These are phyloP conservation scores for Monoplex corrugatus DNA, from an alignment of 2,888 invertebrate genomes.

Conservation along the genomic window DNA sequence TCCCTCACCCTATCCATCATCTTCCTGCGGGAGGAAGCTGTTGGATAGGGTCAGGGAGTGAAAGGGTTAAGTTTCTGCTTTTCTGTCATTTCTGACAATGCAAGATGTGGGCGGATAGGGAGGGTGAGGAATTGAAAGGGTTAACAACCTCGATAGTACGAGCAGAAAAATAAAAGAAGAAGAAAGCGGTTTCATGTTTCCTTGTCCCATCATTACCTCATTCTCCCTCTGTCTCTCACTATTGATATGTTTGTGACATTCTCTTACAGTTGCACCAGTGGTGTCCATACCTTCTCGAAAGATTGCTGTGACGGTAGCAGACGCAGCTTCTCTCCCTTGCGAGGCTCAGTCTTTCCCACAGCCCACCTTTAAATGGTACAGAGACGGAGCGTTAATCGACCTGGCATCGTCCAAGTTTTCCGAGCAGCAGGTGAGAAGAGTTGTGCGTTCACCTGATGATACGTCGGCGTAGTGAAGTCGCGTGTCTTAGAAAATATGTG, in stretches of 20 bases:
- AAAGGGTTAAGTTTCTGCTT: too few species aligned
- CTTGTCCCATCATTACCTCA: neutral
- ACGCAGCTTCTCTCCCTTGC: conserved; percentile 62
- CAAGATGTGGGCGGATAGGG: too few species aligned
- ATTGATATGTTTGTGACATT: neutral
- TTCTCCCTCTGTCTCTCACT: neutral
- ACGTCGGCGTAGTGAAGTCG: too few species aligned
- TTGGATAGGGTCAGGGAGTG: too few species aligned
- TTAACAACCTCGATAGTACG: too few species aligned
- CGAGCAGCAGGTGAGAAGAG: conserved; percentile 1
- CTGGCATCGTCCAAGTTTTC: neutral
- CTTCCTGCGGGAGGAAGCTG: too few species aligned
- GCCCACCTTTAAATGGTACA: conserved; percentile 68
- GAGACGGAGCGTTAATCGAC: conserved; percentile 54
- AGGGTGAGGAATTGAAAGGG: too few species aligned
- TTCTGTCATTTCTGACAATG: too few species aligned
- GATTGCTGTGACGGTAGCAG: conserved; percentile 63
- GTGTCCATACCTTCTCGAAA: conserved; percentile 53
- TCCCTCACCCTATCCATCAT: too few species aligned
- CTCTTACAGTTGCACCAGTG: conserved; percentile 64
- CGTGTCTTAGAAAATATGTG: too few species aligned
- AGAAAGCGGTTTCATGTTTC: too few species aligned
- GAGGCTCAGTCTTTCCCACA: conserved; percentile 64
- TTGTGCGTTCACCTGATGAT: neutral
- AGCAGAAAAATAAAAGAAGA: too few species aligned